phyloP scores from a whole-genome alignment of 2,797 vertebrate genomes.

The Thamnophis elegans region DNA sequence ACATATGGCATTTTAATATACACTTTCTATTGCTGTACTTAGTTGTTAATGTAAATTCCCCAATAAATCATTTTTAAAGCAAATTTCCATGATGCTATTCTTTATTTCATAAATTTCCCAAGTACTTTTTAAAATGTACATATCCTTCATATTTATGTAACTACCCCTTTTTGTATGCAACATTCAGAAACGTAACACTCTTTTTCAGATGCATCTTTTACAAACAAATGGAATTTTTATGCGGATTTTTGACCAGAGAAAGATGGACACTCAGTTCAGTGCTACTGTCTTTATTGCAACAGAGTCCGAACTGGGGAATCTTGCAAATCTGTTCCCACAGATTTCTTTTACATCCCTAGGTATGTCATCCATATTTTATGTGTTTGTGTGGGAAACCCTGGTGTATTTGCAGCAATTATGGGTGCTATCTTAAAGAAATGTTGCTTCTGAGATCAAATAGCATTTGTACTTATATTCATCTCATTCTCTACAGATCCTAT shows the following conservation, averaged over 20 bases:
- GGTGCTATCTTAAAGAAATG: neutral
- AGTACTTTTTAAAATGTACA: neutral
- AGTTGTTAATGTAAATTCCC: neutral
- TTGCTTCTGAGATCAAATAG: neutral
- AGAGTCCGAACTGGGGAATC: neutral
- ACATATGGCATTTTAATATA: neutral
- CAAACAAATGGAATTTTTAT: constrained; percentile 1
- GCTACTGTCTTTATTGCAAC: neutral
- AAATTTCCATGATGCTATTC: neutral
- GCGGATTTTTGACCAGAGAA: neutral
- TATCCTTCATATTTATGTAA: neutral
- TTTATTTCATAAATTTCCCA: neutral
- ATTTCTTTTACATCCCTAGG: neutral
- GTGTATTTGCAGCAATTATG: neutral
- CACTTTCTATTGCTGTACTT: neutral
- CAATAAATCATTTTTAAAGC: neutral
- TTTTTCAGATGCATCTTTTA: neutral
- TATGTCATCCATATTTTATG: neutral
- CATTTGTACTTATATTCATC: neutral
- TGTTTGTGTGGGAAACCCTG: neutral
- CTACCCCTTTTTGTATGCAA: neutral
- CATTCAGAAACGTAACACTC: neutral
- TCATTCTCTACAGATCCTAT: neutral
- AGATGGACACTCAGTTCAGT: neutral
- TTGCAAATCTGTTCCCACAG: neutral